Conservation (phyloP, 2,113 vertebrate species). For the Crotophaga sulcirostris region DNA sequence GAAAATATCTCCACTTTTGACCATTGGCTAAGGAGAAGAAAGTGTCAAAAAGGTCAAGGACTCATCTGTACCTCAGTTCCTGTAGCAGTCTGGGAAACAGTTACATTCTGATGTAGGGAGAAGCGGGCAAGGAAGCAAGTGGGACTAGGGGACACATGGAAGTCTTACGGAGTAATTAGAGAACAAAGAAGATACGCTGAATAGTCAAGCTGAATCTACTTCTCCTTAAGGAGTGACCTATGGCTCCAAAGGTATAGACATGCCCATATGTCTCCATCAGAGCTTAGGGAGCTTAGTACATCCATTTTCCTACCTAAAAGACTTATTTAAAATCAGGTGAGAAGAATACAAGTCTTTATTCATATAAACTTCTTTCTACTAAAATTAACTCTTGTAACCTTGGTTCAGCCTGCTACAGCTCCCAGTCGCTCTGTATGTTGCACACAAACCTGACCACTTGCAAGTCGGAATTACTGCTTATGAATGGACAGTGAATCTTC, state of each 20-base stretch:
- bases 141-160: rapidly evolving
- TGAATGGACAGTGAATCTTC: rapidly evolving
- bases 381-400: not conserved
- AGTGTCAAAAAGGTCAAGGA: not conserved
- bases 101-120: not conserved
- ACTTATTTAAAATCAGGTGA: not conserved
- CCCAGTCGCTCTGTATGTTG: not conserved
- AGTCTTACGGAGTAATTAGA: not conserved
- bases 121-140: rapidly evolving
- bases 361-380: not conserved
- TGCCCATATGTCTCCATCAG: rapidly evolving
- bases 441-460: rapidly evolving
- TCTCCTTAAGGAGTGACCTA: not conserved
- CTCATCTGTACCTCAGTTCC: not conserved
- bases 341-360: not conserved
- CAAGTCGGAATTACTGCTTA: not conserved
- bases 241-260: not conserved
- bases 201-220: not conserved
- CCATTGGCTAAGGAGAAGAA: not conserved
- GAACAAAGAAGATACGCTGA: not conserved
- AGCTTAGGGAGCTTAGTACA: not conserved
- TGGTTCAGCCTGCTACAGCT: not conserved
- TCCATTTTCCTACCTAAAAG: not conserved
- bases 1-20: not conserved
- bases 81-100: not conserved